These are phyloP conservation scores for Tor tambroides DNA, from an alignment of 2,113 vertebrate species.

Conservation along the genomic window DNA sequence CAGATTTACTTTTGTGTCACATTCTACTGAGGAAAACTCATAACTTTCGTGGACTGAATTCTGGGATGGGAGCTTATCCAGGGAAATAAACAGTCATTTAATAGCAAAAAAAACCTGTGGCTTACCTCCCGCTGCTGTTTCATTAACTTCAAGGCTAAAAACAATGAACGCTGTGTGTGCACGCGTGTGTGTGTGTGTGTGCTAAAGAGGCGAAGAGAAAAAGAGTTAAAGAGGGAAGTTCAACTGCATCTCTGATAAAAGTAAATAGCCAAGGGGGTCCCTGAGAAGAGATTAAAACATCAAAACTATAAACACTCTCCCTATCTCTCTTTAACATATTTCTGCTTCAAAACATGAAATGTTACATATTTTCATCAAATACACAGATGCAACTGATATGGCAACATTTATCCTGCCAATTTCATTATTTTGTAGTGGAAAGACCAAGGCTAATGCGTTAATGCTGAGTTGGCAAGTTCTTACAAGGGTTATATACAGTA, in stretches of 20 bases:
- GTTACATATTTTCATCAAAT: constrained; percentile 26
- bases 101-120: background rate
- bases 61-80: background rate
- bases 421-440: background rate
- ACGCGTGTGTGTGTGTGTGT: background rate
- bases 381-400: constrained; percentile 28
- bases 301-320: constrained; percentile 33
- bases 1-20: background rate
- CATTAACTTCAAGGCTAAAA: constrained; percentile 44
- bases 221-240: background rate
- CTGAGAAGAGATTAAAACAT: constrained; percentile 29
- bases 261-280: constrained; percentile 28
- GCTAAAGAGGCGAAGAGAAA: background rate
- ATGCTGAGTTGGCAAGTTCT: background rate
- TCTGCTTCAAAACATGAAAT: constrained; percentile 38
- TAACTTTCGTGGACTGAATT: constrained; percentile 1
- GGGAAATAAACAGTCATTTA: constrained; percentile 39
- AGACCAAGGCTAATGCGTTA: background rate
- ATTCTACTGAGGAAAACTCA: background rate
- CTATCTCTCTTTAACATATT: constrained; percentile 50
- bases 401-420: constrained; percentile 12
- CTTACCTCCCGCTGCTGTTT: constrained; percentile 14
- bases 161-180: background rate
- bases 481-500: background rate
- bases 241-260: constrained; percentile 46